Evolutionary conservation across 2,888 invertebrate genomes (phyloP).

Genomic region (Trichopria drosophilae): DNA sequence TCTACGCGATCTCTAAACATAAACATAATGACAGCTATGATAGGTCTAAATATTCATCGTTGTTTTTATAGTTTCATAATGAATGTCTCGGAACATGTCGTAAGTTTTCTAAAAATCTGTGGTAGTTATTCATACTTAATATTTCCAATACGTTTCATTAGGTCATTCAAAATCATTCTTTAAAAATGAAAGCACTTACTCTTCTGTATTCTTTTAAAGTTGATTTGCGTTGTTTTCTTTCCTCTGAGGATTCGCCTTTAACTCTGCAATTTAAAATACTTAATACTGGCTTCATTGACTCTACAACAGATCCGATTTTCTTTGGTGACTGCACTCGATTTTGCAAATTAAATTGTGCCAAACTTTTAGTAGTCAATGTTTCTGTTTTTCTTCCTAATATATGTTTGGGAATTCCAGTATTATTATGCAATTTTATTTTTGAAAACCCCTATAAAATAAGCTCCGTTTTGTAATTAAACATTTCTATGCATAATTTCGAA

Average conservation of each 20-base stretch:
- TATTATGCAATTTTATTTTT: constrained; percentile 72
- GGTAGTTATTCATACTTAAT: no score
- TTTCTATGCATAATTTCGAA: neutral
- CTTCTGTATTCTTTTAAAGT: constrained; percentile 76
- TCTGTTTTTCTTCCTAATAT: constrained; percentile 54
- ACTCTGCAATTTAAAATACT: constrained; percentile 72
- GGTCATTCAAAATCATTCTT: no score
- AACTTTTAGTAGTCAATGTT: constrained; percentile 59
- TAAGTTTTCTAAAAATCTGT: no score
- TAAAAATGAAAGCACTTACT: constrained; percentile 38
- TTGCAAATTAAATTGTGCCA: constrained; percentile 68
- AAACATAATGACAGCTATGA: no score
- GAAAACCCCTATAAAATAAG: constrained; percentile 53
- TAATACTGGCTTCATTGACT: constrained; percentile 70
- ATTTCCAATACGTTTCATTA: no score
- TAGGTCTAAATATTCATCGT: no score
- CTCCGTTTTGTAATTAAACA: constrained; percentile 1
- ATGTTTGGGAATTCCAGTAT: constrained; percentile 75
- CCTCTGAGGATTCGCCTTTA: constrained; percentile 77
- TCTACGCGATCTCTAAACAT: no score
- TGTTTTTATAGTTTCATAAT: no score
- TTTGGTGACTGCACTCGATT: constrained; percentile 47
- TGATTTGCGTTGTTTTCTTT: constrained; percentile 76
- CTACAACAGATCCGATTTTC: constrained; percentile 64
- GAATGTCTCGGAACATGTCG: no score